Base-by-base conservation (phyloP, 2,888 invertebrate genomes). In the Polylopha cassiicola region DNA sequence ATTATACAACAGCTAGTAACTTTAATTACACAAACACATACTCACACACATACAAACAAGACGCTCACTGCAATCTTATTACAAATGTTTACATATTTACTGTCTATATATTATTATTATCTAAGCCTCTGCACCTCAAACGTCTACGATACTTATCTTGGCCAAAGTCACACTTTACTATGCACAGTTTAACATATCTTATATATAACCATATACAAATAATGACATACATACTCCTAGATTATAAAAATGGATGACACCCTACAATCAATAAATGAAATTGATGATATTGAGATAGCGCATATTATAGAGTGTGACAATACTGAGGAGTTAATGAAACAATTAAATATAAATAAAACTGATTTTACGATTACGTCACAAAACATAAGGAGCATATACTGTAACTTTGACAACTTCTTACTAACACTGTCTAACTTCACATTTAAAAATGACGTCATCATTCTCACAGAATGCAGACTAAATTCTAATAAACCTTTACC, bases 381-480 rank as follows among this genome's bases (percentile, higher is more conserved):
- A 18, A 29, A 29, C 29, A 29, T 29, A 6, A 17, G 29, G 11
- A 29, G 29, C 4, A 18, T 29, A 17, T 29, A 29, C 2, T 29
- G 17, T n/a, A 29, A 29, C 8, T 24, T 29, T 11, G 29, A 29
- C 4, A 11, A 29, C n/a, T 29, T 29, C 11, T 10, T 11, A 7
- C 7, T 29, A 3, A 29, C 29, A 4, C n/a, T 29, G n/a, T 29
- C 29, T 9, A 29, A 11, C 2, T 7, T 29, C 7, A 29, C 7
- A 2, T 29, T 17, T 10, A 17, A 17, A 6, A 9, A 16, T 9
- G 29, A 29, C 7, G 17, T 18, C 9, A 29, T 29, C n/a, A 17
- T 29, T 6, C 11, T 29, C 1, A 29, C 29, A 9, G 29, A 29
- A 29, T 29, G 29, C 11, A 29, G 29, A 29, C 10, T 29, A 2